Evolutionary conservation across 2,113 vertebrate genomes (phyloP), one percentile per base, ranked within the genome.

Genomic region (Pituophis catenifer): DNA sequence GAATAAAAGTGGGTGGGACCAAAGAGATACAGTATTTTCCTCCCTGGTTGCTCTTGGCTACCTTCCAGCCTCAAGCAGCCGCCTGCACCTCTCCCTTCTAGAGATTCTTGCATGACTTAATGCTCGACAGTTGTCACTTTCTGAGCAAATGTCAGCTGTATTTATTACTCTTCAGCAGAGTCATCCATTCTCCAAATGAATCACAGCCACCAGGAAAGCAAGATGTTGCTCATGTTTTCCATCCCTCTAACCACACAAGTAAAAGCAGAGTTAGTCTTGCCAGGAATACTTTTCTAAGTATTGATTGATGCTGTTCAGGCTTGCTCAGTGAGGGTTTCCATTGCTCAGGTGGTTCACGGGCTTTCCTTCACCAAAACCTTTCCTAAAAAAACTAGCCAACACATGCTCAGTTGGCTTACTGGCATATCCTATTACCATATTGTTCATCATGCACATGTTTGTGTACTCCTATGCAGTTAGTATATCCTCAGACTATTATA

Each of bases 121-220:
- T 0, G 0, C 94, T 94, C 5, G 5, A 89, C 90, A 93, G 92
- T 90, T 88, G 85, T 75, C 92, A 58, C 7, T 19, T 86, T 91
- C 19, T 93, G 91, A 96, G 75, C 94, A 96, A 96, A 96, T 88
- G 86, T 93, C 95, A 92, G 29, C 26, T 58, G 44, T 44, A 44
- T 92, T 96, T 93, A 92, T 50, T 89, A n/a, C 8, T 24, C 90
- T 91, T 94, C 59, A 81, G 75, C 91, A 90, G 91, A 96, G 91
- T 96, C 96, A 95, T 81, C 89, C 86, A 48, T 92, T 95, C 50
- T 57, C 44, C 1, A 8, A 7, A 92, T 96, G 96, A 97, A 93
- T 97, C 96, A 97, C 0, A 0, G 95, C 54, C 92, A 90, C 92
- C 15, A 94, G 95, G 95, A 94, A 94, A 93, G 0, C 58, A 81